phyloP scores from a whole-genome alignment of 1,140 invertebrate genomes.

The Psilanteris sp. region DNA sequence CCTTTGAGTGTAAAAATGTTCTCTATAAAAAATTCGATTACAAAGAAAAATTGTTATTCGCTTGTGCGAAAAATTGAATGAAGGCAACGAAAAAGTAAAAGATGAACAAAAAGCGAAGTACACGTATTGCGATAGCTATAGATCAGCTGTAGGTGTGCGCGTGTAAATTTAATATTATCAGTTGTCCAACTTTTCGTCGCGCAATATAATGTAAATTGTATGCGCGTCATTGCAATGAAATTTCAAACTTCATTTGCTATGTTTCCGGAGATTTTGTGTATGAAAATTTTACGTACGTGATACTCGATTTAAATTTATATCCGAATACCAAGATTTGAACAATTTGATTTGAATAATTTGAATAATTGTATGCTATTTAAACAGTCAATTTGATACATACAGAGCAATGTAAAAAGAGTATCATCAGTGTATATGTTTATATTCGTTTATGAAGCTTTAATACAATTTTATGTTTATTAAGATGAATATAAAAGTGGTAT shows the following conservation, averaged over 20 bases:
- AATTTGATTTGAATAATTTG: too few species aligned
- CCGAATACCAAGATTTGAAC: too few species aligned
- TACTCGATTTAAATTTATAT: too few species aligned
- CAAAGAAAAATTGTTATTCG: constrained; percentile 45
- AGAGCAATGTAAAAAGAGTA: too few species aligned
- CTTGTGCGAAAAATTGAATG: constrained; percentile 24
- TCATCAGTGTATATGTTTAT: too few species aligned
- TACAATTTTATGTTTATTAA: constrained; percentile 3
- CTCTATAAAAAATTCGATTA: constrained; percentile 23
- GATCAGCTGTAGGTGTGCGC: constrained; percentile 42
- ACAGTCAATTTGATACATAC: too few species aligned
- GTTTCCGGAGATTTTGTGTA: too few species aligned
- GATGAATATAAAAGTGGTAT: constrained; percentile 4
- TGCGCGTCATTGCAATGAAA: constrained; percentile 7
- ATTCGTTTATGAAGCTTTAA: too few species aligned
- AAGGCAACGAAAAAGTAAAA: background rate
- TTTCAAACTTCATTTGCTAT: too few species aligned
- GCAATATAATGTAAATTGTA: constrained; percentile 38
- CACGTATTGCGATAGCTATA: constrained; percentile 32
- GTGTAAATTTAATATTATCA: constrained; percentile 68
- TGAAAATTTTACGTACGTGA: too few species aligned
- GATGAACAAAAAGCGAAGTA: constrained; percentile 31
- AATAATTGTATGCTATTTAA: too few species aligned
- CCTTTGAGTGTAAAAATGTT: background rate
- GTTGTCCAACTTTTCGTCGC: constrained; percentile 66